A percentile compares a stretch with the other conserved stretches of the same genome.
phyloP scores from a whole-genome alignment of 2,888 invertebrate genomes.

The Anarsia innoxiella region DNA sequence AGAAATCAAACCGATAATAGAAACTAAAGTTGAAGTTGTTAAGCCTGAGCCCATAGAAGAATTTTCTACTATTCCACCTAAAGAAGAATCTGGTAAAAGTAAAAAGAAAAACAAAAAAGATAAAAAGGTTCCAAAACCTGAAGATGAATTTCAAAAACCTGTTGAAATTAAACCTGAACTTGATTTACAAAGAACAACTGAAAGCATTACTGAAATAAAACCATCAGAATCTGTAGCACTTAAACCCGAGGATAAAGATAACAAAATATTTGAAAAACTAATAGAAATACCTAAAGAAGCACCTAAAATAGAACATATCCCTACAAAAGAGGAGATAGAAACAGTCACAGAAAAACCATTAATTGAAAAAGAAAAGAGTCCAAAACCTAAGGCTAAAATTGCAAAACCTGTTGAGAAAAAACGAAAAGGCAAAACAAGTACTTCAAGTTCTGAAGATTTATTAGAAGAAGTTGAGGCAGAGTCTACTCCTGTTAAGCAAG shows the following conservation, averaged over 20 bases:
- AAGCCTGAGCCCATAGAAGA: neutral
- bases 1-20: neutral
- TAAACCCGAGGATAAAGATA: neutral
- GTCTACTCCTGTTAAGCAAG: no score
- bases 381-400: conserved; percentile 47
- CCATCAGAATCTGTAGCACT: neutral
- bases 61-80: conserved; percentile 4
- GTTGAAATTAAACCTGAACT: conserved; percentile 14
- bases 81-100: conserved; percentile 18
- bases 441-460: conserved; percentile 1
- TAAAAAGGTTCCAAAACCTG: conserved; percentile 22
- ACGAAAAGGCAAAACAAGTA: conserved; percentile 28
- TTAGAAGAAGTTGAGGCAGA: no score
- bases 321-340: neutral
- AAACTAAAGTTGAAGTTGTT: neutral
- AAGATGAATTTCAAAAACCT: conserved; percentile 8
- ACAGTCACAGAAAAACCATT: neutral
- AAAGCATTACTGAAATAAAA: conserved; percentile 10
- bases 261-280: neutral
- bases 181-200: conserved; percentile 1
- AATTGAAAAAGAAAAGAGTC: conserved; percentile 21
- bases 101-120: conserved; percentile 35
- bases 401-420: conserved; percentile 58
- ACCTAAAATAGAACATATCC: neutral
- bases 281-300: neutral